Percentiles rank a stretch among this genome's conserved stretches.
Evolutionary conservation across 37 sponge, comb jelly and placozoan genomes (phyloP).

Genomic region (Amphimedon queenslandica): DNA sequence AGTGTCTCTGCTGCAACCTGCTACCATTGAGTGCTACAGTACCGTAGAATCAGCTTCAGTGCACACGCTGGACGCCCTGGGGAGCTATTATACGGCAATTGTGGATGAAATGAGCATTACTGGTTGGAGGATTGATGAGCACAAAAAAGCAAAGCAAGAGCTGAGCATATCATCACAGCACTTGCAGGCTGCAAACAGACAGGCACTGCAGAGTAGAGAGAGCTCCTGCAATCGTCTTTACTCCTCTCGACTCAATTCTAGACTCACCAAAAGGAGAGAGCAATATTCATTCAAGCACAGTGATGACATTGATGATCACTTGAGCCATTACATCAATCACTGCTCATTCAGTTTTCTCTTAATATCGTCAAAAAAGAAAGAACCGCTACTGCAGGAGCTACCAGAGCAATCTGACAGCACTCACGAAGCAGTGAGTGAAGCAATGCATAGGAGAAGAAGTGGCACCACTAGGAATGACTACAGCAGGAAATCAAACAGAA

Average conservation of each 20-base stretch:
- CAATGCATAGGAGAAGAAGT: neutral
- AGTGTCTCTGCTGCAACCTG: neutral
- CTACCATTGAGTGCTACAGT: neutral
- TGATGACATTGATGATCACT: slow-evolving; percentile 2
- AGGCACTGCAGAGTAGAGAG: slow-evolving; percentile 9
- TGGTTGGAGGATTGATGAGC: slow-evolving; percentile 29
- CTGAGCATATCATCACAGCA: neutral
- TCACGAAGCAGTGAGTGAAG: neutral
- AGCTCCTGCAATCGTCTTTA: neutral
- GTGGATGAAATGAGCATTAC: neutral
- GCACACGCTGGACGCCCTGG: neutral
- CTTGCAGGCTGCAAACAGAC: slow-evolving; percentile 6
- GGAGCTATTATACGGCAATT: neutral
- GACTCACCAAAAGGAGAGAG: neutral
- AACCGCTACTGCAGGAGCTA: neutral
- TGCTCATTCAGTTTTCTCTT: neutral
- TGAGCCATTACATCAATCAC: slow-evolving; percentile 13
- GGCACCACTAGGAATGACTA: neutral
- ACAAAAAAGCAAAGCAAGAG: neutral
- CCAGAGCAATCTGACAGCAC: neutral
- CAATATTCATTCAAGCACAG: slow-evolving; percentile 27
- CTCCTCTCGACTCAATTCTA: neutral
- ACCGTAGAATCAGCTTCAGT: neutral
- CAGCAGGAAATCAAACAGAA: neutral
- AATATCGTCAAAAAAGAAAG: neutral